Evolutionary conservation across 2,888 invertebrate genomes (phyloP).

Genomic region (Aspidiotus rigidus): DNA sequence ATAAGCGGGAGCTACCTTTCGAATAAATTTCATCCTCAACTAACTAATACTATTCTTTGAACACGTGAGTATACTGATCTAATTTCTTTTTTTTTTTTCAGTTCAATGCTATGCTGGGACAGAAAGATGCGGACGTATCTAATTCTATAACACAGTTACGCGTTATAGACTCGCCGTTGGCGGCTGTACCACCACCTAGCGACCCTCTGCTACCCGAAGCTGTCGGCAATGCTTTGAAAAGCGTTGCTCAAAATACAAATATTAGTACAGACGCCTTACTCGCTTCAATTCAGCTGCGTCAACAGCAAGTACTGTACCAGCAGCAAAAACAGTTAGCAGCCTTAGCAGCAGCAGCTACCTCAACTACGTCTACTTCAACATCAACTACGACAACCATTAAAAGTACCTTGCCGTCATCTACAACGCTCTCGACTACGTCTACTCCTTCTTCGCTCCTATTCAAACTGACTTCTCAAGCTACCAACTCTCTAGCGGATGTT

Average conservation of each 20-base stretch:
- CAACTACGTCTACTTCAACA: constrained; percentile 46
- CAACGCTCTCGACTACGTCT: constrained; percentile 44
- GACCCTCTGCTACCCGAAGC: constrained; percentile 38
- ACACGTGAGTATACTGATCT: background rate
- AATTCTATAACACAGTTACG: constrained; percentile 24
- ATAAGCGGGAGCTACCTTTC: too few species aligned
- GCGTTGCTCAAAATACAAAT: constrained; percentile 60
- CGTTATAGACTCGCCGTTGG: constrained; percentile 9
- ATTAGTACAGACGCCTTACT: constrained; percentile 68
- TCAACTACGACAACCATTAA: constrained; percentile 44
- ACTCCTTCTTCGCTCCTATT: constrained; percentile 41
- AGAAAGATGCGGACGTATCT: constrained; percentile 14
- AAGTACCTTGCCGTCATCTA: constrained; percentile 42
- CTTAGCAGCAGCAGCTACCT: constrained; percentile 46
- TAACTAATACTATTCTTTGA: too few species aligned
- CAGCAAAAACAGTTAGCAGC: constrained; percentile 37
- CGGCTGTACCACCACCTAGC: constrained; percentile 10
- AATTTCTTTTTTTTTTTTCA: background rate
- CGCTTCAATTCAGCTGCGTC: constrained; percentile 52
- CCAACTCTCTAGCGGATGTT: background rate
- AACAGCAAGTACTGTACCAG: constrained; percentile 37
- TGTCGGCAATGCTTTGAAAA: constrained; percentile 40
- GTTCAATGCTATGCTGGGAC: constrained; percentile 24
- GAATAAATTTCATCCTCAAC: too few species aligned
- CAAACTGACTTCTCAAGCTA: constrained; percentile 41